Percentiles rank a stretch among this genome's conserved stretches.
Conservation (phyloP, 2,113 vertebrate species). For the Varanus salvator region DNA sequence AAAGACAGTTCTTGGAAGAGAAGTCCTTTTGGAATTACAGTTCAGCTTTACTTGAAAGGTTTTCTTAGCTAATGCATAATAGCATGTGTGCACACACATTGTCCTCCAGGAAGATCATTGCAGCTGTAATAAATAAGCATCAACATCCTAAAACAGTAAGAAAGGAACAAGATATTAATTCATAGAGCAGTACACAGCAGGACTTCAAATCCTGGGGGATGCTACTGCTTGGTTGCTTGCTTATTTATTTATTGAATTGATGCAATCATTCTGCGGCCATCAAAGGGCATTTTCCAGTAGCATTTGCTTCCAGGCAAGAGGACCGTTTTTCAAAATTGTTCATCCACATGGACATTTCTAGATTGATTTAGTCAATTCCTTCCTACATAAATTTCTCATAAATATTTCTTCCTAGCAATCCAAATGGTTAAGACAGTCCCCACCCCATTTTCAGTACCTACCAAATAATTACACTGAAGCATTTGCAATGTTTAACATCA, state of each 20-base stretch:
- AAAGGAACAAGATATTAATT: constrained; percentile 18
- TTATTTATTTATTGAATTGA: background rate
- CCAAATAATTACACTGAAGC: background rate
- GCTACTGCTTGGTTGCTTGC: background rate
- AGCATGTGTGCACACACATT: constrained; percentile 48
- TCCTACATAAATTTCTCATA: background rate
- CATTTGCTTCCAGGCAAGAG: background rate
- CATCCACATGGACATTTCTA: background rate
- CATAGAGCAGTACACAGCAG: constrained; percentile 12
- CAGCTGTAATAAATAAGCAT: constrained; percentile 89
- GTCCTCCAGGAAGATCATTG: constrained; percentile 74
- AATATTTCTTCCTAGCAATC: background rate
- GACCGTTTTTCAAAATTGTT: background rate
- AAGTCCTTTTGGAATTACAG: constrained; percentile 59
- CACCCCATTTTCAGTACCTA: too few species aligned
- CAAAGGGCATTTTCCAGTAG: background rate
- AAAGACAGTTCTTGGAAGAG: constrained; percentile 67
- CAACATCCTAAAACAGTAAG: constrained; percentile 79
- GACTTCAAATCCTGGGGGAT: background rate
- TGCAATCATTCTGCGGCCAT: background rate
- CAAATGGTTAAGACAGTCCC: background rate
- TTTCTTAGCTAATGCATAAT: constrained; percentile 61
- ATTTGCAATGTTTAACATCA: background rate
- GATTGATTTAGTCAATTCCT: background rate
- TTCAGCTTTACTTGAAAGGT: constrained; percentile 62